Conservation (phyloP, 2,113 vertebrate genomes). For the Clarias magur region DNA sequence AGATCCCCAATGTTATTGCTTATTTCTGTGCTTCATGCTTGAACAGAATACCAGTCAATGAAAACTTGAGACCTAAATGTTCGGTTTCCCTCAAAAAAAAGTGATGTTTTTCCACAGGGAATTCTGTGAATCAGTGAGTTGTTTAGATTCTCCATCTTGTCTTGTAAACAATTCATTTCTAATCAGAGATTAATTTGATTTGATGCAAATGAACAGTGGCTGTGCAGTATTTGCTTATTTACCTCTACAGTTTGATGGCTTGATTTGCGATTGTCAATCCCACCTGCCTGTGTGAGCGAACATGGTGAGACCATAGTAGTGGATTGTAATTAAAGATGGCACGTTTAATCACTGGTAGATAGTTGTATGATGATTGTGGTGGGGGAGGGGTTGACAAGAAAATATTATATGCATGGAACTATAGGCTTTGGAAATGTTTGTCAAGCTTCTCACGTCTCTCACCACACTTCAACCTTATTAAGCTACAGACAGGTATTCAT, state of each 20-base stretch:
- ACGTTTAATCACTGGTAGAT: constrained; percentile 50
- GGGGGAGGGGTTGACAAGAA: constrained; percentile 24
- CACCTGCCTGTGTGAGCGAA: constrained; percentile 16
- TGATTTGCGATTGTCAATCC: constrained; percentile 29
- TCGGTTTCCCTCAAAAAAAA: not conserved
- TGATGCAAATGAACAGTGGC: not conserved
- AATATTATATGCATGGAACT: constrained; percentile 17
- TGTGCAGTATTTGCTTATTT: constrained; percentile 12
- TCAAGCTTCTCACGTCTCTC: not conserved
- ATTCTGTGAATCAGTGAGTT: not conserved
- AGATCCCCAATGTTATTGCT: constrained; percentile 33
- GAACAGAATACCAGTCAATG: not conserved
- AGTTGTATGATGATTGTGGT: constrained; percentile 20
- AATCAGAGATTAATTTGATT: not conserved
- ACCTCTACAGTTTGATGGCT: constrained; percentile 26
- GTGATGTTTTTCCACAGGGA: not conserved
- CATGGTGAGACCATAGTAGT: not conserved
- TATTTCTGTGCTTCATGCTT: constrained; percentile 2
- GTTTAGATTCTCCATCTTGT: not conserved
- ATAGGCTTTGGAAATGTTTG: constrained; percentile 12
- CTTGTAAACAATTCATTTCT: constrained; percentile 5
- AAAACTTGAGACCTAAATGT: constrained; percentile 8
- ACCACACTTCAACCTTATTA: not conserved
- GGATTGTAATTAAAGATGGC: constrained; percentile 50
- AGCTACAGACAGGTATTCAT: not conserved